These are phyloP conservation scores for Halichoerus grypus DNA, from an alignment of 2,113 vertebrate genomes.

Conservation along the genomic window DNA sequence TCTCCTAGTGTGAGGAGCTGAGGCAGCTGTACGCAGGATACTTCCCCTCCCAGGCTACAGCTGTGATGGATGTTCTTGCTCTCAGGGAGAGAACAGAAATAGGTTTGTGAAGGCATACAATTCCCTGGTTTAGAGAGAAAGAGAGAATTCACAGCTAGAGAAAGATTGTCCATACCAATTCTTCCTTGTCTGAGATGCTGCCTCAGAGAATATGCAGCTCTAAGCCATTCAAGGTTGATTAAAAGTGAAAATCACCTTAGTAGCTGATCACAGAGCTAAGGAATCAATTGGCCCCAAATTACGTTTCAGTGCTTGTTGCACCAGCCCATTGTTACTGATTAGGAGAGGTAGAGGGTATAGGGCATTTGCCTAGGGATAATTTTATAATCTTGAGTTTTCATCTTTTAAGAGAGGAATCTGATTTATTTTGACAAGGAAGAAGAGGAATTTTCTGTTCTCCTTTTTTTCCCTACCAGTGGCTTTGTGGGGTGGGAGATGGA, in stretches of 20 bases:
- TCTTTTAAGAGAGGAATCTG: conserved; percentile 27
- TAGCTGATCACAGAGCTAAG: background rate
- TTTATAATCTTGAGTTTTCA: background rate
- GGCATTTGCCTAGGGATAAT: background rate
- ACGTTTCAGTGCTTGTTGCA: background rate
- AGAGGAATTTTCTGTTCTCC: background rate
- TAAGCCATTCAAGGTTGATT: background rate
- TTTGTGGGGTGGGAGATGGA: background rate
- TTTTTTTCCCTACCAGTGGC: background rate
- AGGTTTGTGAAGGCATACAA: background rate
- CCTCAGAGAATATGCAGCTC: background rate
- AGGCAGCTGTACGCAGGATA: conserved; percentile 17
- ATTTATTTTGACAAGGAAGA: background rate
- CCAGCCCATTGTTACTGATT: background rate
- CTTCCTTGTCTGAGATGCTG: background rate
- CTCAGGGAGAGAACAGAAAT: background rate
- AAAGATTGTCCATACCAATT: background rate
- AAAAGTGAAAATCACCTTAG: background rate
- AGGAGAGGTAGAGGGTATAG: background rate
- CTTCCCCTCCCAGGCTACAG: conserved; percentile 21
- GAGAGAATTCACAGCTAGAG: background rate
- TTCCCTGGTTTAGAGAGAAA: background rate
- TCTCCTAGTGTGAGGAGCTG: background rate
- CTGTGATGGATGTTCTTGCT: conserved; percentile 30
- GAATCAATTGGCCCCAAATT: background rate